phyloP scores from a whole-genome alignment of 2,888 invertebrate species.

The Caenorhabditis sulstoni region DNA sequence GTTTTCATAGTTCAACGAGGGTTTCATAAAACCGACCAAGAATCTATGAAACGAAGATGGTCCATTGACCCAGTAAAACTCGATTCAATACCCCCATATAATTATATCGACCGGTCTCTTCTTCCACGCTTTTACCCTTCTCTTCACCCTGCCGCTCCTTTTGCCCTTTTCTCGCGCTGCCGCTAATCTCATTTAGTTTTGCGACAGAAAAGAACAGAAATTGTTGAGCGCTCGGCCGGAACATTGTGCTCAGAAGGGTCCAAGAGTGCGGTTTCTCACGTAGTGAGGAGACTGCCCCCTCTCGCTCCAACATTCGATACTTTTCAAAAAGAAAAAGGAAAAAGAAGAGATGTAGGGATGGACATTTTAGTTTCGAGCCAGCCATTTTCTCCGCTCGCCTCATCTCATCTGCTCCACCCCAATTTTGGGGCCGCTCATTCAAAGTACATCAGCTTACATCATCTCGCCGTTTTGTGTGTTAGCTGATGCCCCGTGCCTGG shows the following conservation, averaged over 20 bases:
- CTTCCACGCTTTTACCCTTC: neutral
- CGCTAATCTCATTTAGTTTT: too few relatives aligned
- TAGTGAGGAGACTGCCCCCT: too few relatives aligned
- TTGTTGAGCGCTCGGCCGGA: conserved; percentile 2
- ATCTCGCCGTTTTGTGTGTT: neutral
- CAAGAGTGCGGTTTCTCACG: conserved; percentile 48
- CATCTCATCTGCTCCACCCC: conserved; percentile 2
- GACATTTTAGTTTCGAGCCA: neutral
- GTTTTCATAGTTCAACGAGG: too few relatives aligned
- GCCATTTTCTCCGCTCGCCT: conserved; percentile 10
- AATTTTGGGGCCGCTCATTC: conserved; percentile 5
- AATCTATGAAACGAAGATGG: too few relatives aligned
- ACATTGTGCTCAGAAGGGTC: conserved; percentile 3
- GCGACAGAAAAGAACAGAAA: conserved; percentile 21
- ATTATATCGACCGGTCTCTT: conserved; percentile 49
- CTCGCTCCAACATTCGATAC: conserved; percentile 58
- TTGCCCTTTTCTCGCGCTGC: neutral
- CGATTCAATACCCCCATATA: conserved; percentile 21
- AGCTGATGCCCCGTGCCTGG: conserved; percentile 10
- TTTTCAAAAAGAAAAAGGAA: conserved; percentile 16
- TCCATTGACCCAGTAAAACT: conserved; percentile 15
- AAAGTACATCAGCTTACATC: neutral
- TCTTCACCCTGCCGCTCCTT: conserved; percentile 16
- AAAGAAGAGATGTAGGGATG: neutral
- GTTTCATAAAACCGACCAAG: too few relatives aligned